Evolutionary conservation across 2,888 invertebrate genomes (phyloP).

Genomic region (Macropis europaea): DNA sequence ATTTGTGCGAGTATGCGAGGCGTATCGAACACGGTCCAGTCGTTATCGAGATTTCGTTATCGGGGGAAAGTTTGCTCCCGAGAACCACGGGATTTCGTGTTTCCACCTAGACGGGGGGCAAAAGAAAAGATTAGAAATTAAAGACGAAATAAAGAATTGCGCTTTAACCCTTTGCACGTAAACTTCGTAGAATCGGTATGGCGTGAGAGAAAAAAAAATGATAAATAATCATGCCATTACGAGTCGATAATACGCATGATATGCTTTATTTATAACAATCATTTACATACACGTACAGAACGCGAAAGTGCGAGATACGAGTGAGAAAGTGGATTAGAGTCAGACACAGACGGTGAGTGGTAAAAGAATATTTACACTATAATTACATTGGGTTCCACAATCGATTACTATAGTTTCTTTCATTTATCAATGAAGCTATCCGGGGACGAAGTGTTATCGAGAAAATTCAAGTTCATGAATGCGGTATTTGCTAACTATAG

Average conservation of each 20-base stretch:
- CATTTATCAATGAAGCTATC: too few relatives aligned
- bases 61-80: background rate
- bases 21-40: too few relatives aligned
- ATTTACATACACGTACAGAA: constrained; percentile 26
- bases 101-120: too few relatives aligned
- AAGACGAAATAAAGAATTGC: background rate
- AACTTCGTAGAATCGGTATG: background rate
- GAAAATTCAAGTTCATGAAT: too few relatives aligned
- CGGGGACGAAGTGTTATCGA: too few relatives aligned
- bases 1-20: background rate
- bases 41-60: background rate
- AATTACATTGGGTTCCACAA: too few relatives aligned
- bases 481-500: too few relatives aligned
- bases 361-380: constrained; percentile 24
- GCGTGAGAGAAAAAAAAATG: background rate
- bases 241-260: constrained; percentile 5
- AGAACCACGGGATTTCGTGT: too few relatives aligned
- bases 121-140: too few relatives aligned
- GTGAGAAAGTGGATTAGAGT: background rate
- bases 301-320: constrained; percentile 2
- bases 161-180: constrained; percentile 42
- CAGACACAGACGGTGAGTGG: background rate
- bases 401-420: too few relatives aligned
- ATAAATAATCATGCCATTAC: constrained; percentile 7
- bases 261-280: constrained; percentile 36